Conservation (phyloP, 2,113 vertebrate genomes). For the Ascaphus truei region DNA sequence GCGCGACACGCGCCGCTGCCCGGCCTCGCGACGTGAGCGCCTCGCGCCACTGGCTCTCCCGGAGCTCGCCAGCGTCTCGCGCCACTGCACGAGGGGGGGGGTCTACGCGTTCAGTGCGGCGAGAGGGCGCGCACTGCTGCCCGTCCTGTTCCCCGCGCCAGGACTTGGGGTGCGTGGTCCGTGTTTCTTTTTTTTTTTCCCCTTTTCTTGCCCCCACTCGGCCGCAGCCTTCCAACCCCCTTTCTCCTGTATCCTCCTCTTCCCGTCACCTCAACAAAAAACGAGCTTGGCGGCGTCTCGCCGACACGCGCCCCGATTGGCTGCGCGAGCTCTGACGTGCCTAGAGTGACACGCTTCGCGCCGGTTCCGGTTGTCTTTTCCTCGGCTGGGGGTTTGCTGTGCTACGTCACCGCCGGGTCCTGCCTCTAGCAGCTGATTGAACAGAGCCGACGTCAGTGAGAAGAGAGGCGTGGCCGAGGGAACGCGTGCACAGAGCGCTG, state of each 20-base stretch:
- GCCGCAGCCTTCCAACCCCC: not conserved
- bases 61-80: not conserved
- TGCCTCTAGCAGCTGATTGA: not conserved
- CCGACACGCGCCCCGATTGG: constrained; percentile 39
- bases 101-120: not conserved
- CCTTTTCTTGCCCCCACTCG: not conserved
- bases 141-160: not conserved
- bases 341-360: not conserved
- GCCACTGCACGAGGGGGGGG: not conserved
- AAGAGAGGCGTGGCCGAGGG: not conserved
- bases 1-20: no score
- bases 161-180: not conserved
- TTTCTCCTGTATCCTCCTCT: constrained; percentile 7
- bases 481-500: not conserved
- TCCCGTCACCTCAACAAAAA: constrained; percentile 42
- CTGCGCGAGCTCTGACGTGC: constrained; percentile 19
- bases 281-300: constrained; percentile 56
- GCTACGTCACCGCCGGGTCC: not conserved
- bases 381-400: not conserved
- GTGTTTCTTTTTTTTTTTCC: not conserved
- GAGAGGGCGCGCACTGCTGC: not conserved
- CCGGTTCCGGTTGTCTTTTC: not conserved
- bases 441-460: not conserved
- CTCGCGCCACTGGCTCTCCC: not conserved
- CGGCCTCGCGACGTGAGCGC: not conserved